Percentiles rank a stretch among this genome's conserved stretches.
These are phyloP conservation scores for Trichacis sp. DNA, from an alignment of 2,888 invertebrate species.

Conservation along the genomic window DNA sequence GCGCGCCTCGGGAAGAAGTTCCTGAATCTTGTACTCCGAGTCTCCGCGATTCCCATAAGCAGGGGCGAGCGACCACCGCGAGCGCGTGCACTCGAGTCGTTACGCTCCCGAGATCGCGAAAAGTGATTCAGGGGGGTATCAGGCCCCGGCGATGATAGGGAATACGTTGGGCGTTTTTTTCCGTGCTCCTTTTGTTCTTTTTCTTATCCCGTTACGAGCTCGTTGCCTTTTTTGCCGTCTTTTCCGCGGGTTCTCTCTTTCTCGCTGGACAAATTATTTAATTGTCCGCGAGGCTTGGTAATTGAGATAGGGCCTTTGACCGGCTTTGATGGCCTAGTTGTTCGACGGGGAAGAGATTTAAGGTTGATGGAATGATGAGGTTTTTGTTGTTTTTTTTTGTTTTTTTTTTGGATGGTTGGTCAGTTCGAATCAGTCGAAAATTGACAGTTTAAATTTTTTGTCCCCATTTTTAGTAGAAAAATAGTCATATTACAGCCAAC, in stretches of 20 bases:
- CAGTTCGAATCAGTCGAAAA: too few species aligned
- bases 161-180: constrained; percentile 28
- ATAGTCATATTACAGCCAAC: too few species aligned
- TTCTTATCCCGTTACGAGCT: constrained; percentile 7
- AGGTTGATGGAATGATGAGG: too few species aligned
- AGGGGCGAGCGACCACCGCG: constrained; percentile 36
- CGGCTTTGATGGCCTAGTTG: too few species aligned
- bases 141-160: constrained; percentile 9
- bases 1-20: constrained; percentile 4
- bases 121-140: constrained; percentile 32
- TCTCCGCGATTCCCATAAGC: constrained; percentile 49
- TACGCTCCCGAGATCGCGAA: constrained; percentile 24
- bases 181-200: constrained; percentile 13
- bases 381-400: too few species aligned
- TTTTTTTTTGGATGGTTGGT: too few species aligned
- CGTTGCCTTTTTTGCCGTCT: constrained; percentile 13
- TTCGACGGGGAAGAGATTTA: too few species aligned
- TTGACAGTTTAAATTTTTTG: too few species aligned
- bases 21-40: constrained; percentile 7
- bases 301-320: too few species aligned
- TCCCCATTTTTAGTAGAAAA: too few species aligned
- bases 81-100: constrained; percentile 21
- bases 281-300: not conserved
- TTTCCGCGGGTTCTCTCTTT: too few species aligned
- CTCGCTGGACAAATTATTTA: constrained; percentile 8